Evolutionary conservation across 2,888 invertebrate genomes (phyloP), one percentile per base, ranked within the genome.

Genomic region (Alentia gelatinosa): DNA sequence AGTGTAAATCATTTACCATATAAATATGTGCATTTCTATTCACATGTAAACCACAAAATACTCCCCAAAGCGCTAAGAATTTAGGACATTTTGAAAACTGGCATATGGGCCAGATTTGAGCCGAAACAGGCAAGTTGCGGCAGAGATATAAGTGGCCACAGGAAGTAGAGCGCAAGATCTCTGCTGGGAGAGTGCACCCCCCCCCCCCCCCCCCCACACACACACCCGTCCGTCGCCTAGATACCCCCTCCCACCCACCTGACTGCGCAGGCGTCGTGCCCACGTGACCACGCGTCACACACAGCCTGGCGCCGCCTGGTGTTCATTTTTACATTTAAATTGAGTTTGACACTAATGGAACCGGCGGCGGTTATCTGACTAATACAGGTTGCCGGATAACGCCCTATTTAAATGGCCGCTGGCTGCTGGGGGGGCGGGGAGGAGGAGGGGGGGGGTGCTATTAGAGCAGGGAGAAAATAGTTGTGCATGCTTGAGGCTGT

Each of bases 301-400:
- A 12, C 56, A 56, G 56, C 56, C 56, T 19, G 56, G 19, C 9
- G 12, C 74, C 30, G 3, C 4, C 30, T 33, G 4, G 12, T 33
- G 74, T 37, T 79, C 79, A 86, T 86, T 86, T 86, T 86, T 86
- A 86, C 50, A 86, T 86, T 86, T 86, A 86, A 86, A 86, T 86
- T 86, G 86, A 86, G 30, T 86, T 86, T 86, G 86, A 86, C 86
- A 19, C 50, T 86, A 86, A 86, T 86, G 86, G 86, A 37, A 7
- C 42, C 30, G 47, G 19, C 15, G 30, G 30, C 30, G 3, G 86
- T 47, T 86, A 86, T 86, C 86, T 9, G 47, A 19, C 26, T 47
- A 86, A 86, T 86, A 47, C 47, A 42, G 42, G 33, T n/a, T 35
- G 35, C 37, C 0, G 39, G 35, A 39, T 33, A 74, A 33, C 26